These are phyloP conservation scores for Hormiphora californensis DNA, from an alignment of 37 sponge, comb jelly and placozoan species.

Conservation along the genomic window DNA sequence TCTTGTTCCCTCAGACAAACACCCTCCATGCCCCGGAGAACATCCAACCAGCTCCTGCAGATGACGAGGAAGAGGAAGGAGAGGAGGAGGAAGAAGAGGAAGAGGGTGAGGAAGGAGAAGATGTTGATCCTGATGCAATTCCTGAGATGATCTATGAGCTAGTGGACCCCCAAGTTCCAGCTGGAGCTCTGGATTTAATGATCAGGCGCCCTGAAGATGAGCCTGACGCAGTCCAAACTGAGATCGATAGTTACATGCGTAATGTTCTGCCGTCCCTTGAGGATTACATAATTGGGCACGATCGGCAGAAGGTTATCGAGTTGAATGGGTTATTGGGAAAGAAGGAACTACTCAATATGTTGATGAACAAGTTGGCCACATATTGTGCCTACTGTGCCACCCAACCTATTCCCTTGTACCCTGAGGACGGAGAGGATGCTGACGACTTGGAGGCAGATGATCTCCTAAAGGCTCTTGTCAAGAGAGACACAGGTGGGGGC, in stretches of 20 bases:
- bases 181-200: slow-evolving; percentile 58
- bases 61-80: slow-evolving; percentile 13
- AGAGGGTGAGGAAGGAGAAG: slow-evolving; percentile 56
- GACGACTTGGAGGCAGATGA: slow-evolving; percentile 45
- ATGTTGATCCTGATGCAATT: slow-evolving; percentile 59
- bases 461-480: slow-evolving; percentile 42
- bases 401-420: slow-evolving; percentile 41
- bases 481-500: slow-evolving; percentile 62
- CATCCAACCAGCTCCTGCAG: background rate
- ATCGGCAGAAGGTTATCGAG: slow-evolving; percentile 74
- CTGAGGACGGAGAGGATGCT: slow-evolving; percentile 33
- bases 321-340: slow-evolving; percentile 76
- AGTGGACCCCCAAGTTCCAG: slow-evolving; percentile 21
- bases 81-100: slow-evolving; percentile 48
- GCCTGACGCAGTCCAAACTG: slow-evolving; percentile 16
- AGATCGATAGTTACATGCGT: slow-evolving; percentile 57
- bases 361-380: slow-evolving; percentile 39
- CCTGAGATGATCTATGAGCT: slow-evolving; percentile 23
- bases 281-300: slow-evolving; percentile 72
- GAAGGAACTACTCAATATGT: slow-evolving; percentile 63
- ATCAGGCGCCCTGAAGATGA: slow-evolving; percentile 63
- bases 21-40: background rate
- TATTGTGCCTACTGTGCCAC: slow-evolving; percentile 39
- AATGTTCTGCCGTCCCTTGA: slow-evolving; percentile 46
- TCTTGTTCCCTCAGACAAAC: slow-evolving; percentile 5